Percentiles rank a stretch among this genome's conserved stretches.
Evolutionary conservation across 2,113 vertebrate genomes (phyloP).

Genomic region (Notarius quadriscutis): DNA sequence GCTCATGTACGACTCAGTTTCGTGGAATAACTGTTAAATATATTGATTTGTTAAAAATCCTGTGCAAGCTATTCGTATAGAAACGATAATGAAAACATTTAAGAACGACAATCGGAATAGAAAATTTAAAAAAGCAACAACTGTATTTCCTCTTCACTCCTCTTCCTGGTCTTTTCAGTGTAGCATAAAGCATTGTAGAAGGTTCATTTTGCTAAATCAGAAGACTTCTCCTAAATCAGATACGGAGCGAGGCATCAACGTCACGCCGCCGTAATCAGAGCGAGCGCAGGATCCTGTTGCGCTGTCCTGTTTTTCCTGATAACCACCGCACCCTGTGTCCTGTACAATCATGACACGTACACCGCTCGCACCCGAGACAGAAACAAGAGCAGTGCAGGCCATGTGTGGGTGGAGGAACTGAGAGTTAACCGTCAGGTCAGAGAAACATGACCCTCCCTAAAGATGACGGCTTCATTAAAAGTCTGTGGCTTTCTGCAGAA

Average conservation of each 20-base stretch:
- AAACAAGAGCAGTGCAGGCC: no score
- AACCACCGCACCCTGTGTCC: conserved; percentile 26
- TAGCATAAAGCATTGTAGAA: background rate
- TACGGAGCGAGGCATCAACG: conserved; percentile 2
- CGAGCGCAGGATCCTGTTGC: conserved; percentile 31
- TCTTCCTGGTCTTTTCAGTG: background rate
- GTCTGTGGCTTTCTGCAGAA: conserved; percentile 19
- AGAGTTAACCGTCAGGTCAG: conserved; percentile 24
- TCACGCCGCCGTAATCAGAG: conserved; percentile 43
- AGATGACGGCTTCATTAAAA: conserved; percentile 6
- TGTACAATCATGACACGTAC: conserved; percentile 8
- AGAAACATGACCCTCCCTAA: conserved; percentile 11
- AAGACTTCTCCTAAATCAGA: conserved; percentile 40
- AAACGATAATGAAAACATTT: no score
- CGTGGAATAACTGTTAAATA: no score
- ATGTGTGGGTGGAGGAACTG: background rate
- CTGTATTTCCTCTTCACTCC: background rate
- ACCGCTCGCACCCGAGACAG: background rate
- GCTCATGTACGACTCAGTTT: no score
- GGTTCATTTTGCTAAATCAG: conserved; percentile 38
- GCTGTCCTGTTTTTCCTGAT: conserved; percentile 38
- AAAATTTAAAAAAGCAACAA: no score
- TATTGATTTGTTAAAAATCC: no score
- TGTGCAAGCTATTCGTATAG: no score
- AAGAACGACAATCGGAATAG: no score